These are phyloP conservation scores for Sussaba pulchella DNA, from an alignment of 2,888 invertebrate species.

Conservation along the genomic window DNA sequence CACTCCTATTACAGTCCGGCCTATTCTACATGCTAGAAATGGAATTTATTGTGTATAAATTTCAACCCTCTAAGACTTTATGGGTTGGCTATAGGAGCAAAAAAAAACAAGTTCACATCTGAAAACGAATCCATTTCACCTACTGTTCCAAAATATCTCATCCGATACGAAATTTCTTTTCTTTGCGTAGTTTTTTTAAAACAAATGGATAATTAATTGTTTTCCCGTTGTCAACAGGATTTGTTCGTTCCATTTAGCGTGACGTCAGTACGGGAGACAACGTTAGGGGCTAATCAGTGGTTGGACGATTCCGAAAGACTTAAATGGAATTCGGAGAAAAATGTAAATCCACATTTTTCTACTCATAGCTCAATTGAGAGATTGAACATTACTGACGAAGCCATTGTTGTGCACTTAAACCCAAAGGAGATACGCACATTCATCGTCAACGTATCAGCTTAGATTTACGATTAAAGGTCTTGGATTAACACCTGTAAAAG, in stretches of 20 bases:
- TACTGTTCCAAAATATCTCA: not conserved
- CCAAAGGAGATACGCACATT: slow-evolving; percentile 92
- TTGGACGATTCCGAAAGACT: slow-evolving; percentile 86
- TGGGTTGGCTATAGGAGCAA: no score
- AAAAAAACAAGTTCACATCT: no score
- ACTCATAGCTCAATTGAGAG: slow-evolving; percentile 9
- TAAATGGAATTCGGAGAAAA: slow-evolving; percentile 85
- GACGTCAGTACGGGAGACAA: slow-evolving; percentile 87
- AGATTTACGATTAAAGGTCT: no score
- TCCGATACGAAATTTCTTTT: not conserved
- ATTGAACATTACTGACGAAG: slow-evolving; percentile 67
- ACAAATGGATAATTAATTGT: slow-evolving; percentile 7
- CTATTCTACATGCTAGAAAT: no score
- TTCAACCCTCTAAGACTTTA: no score
- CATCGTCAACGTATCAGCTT: slow-evolving; percentile 82
- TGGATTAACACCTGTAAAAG: no score
- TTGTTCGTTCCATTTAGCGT: slow-evolving; percentile 87
- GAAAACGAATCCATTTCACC: no score
- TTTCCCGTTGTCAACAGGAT: slow-evolving; percentile 78
- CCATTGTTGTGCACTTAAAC: slow-evolving; percentile 85
- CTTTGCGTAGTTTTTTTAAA: not conserved
- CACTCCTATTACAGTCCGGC: no score
- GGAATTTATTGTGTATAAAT: no score
- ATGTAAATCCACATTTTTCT: slow-evolving; percentile 68
- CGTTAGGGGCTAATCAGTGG: slow-evolving; percentile 90